phyloP scores from a whole-genome alignment of 2,888 invertebrate species.

The Thecocarcelia acutangulata region DNA sequence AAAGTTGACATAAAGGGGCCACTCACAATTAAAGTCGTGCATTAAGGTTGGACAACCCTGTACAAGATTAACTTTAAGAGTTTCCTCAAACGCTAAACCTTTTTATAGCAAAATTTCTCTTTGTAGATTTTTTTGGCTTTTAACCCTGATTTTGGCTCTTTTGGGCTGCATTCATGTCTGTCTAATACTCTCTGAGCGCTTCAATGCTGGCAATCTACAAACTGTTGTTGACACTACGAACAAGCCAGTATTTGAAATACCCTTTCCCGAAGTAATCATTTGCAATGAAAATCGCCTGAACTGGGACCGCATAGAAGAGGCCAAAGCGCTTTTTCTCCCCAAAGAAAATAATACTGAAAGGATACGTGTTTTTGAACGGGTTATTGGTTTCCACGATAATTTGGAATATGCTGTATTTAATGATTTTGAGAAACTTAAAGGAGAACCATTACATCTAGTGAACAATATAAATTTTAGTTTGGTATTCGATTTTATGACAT shows the following conservation, averaged over 20 bases:
- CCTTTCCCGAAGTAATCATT: slow-evolving; percentile 79
- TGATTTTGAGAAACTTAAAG: slow-evolving; percentile 72
- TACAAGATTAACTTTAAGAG: no score
- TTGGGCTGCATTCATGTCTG: slow-evolving; percentile 77
- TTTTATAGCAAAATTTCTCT: no score
- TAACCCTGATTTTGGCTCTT: slow-evolving; percentile 76
- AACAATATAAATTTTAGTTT: slow-evolving; percentile 77
- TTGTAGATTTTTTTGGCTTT: slow-evolving; percentile 76
- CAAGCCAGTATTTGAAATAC: slow-evolving; percentile 77
- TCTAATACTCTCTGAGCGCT: slow-evolving; percentile 77
- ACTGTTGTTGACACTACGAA: slow-evolving; percentile 80
- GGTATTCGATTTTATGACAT: slow-evolving; percentile 77
- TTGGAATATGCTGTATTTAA: slow-evolving; percentile 77
- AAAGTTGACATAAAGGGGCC: no score
- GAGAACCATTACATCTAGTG: slow-evolving; percentile 72
- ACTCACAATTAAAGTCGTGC: no score
- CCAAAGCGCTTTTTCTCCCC: slow-evolving; percentile 75
- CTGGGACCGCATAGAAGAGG: slow-evolving; percentile 77
- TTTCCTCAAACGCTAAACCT: no score
- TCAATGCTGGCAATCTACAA: slow-evolving; percentile 76
- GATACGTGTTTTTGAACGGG: slow-evolving; percentile 74
- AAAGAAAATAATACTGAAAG: slow-evolving; percentile 69
- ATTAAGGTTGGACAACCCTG: no score
- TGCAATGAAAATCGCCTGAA: slow-evolving; percentile 80
- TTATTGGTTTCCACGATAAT: slow-evolving; percentile 75